phyloP scores from a whole-genome alignment of 2,888 invertebrate genomes.

The Eristalis tenax region DNA sequence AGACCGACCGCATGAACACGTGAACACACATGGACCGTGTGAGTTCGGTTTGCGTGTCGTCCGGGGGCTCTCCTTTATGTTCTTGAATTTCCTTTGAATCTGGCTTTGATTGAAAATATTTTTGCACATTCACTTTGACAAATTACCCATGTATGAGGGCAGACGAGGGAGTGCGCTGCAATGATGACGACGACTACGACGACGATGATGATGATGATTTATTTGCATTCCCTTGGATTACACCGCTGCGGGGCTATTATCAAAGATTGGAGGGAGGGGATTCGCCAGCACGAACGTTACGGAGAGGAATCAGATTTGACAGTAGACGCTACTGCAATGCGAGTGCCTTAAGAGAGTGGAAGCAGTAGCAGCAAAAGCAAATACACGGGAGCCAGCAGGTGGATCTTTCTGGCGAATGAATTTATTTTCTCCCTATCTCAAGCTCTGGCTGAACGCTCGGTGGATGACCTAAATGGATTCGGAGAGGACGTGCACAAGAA shows the following conservation, averaged over 20 bases:
- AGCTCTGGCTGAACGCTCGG: neutral
- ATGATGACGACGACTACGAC: slow-evolving; percentile 12
- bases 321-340: neutral
- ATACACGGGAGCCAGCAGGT: slow-evolving; percentile 11
- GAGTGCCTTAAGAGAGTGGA: slow-evolving; percentile 12
- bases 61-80: slow-evolving; percentile 5
- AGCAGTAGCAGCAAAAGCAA: slow-evolving; percentile 2
- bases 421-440: neutral
- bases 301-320: neutral
- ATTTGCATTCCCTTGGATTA: slow-evolving; percentile 60
- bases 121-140: slow-evolving; percentile 59
- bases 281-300: neutral
- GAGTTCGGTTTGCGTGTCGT: slow-evolving; percentile 4
- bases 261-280: neutral
- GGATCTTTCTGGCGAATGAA: neutral
- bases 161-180: slow-evolving; percentile 1
- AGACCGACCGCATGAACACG: slow-evolving; percentile 34
- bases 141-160: slow-evolving; percentile 47
- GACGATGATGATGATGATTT: slow-evolving; percentile 54
- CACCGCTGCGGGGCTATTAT: slow-evolving; percentile 12
- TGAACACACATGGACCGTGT: slow-evolving; percentile 31
- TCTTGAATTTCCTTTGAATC: slow-evolving; percentile 54
- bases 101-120: slow-evolving; percentile 63
- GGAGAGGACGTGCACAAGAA: neutral
- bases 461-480: neutral